Evolutionary conservation across 2,888 invertebrate genomes (phyloP).

Genomic region (Isoperla grammatica): DNA sequence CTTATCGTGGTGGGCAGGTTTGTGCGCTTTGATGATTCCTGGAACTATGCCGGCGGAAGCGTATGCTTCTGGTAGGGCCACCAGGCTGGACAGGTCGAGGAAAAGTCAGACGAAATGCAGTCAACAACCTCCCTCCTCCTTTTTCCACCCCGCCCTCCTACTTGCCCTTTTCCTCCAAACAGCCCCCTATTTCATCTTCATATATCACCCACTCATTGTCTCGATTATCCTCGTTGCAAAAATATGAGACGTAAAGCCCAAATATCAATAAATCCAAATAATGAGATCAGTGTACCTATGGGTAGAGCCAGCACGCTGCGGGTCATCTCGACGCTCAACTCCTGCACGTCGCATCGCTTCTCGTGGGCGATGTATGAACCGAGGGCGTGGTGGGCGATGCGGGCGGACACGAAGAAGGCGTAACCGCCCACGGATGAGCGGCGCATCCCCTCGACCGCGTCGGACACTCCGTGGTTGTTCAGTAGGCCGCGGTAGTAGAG

Average conservation of each 20-base stretch:
- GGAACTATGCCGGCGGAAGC: no score
- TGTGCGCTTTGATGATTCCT: no score
- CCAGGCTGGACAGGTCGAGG: no score
- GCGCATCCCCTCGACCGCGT: constrained; percentile 50
- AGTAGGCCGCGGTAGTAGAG: constrained; percentile 35
- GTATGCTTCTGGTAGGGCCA: no score
- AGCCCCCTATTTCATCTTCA: no score
- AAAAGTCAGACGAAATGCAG: no score
- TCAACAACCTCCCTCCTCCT: no score
- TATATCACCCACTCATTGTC: no score
- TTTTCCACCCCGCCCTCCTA: neutral
- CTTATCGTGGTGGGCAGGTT: neutral
- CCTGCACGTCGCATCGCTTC: constrained; percentile 51
- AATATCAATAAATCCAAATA: neutral
- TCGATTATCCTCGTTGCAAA: no score
- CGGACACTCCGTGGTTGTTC: constrained; percentile 48
- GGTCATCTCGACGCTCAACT: constrained; percentile 52
- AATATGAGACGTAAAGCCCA: no score
- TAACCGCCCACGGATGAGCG: constrained; percentile 52
- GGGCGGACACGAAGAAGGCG: constrained; percentile 58
- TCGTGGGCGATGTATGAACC: constrained; percentile 42
- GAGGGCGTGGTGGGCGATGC: constrained; percentile 51
- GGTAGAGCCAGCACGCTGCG: constrained; percentile 54
- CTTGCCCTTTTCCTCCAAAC: no score
- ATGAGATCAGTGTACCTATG: no score